Evolutionary conservation across 2,888 invertebrate species (phyloP), one percentile per base, ranked within the genome.

Genomic region (Agrochola litura): DNA sequence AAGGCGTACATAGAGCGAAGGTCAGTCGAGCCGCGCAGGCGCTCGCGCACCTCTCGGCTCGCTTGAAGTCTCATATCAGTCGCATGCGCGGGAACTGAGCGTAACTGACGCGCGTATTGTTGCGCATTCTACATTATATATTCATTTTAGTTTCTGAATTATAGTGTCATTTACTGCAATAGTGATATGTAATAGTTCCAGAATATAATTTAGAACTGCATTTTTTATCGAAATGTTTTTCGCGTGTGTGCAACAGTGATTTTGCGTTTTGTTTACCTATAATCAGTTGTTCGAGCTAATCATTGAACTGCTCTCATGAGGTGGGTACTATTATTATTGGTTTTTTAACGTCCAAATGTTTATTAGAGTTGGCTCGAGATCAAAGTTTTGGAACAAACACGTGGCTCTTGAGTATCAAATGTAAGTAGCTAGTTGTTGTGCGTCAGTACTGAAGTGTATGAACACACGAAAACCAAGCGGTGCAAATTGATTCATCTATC

Each of bases 31-130:
- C 74, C 56, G 85, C 81, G 87, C 91, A 81, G 83, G 86, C 83
- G 89, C 90, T 81, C 78, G 88, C 91, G 90, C 90, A 91, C 91
- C 91, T 92, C 90, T 85, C 87, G 70, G 81, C 77, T 74, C 77
- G 81, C 80, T 82, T 84, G 65, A 75, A 75, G 79, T 86, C 85
- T 87, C 85, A 73, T 89, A 84, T 91, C 94, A 93, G 94, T 94
- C 92, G 92, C 92, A 83, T 88, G 91, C 92, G 92, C 92, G 92
- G 88, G 88, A 91, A 91, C 87, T 82, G 87, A 85, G 81, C 88
- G 87, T 76, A 88, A 85, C 86, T 81, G 88, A 90, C 92, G 93
- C 90, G 89, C 89, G 87, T 80, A 79, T 89, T 88, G 88, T 87
- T 87, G 81, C 79, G 80, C 80, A 71, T 80, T 73, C 63, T 65